Conservation (phyloP, 64 coral and sea anemone genomes). For the Exaiptasia diaphana region DNA sequence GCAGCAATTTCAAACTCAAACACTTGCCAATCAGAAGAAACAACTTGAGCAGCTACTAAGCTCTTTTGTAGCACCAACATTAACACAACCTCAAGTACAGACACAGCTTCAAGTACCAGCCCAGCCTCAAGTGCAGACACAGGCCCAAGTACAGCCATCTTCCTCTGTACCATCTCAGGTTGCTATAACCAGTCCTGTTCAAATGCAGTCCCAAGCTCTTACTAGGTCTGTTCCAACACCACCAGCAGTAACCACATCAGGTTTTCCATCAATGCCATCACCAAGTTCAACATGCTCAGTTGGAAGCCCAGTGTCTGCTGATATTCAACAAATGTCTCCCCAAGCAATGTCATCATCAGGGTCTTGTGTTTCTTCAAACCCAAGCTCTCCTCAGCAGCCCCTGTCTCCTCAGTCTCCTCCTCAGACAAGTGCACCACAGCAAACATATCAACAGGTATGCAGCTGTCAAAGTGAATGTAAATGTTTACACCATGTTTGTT, state of each 20-base stretch:
- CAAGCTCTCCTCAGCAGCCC: slow-evolving; percentile 62
- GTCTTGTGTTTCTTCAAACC: slow-evolving; percentile 53
- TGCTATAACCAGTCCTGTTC: too few relatives aligned
- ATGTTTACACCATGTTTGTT: not conserved
- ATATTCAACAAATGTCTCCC: slow-evolving; percentile 22
- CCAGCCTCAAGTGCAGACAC: too few relatives aligned
- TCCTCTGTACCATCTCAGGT: too few relatives aligned
- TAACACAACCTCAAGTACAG: not conserved
- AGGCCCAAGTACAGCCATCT: too few relatives aligned
- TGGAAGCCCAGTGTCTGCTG: not conserved
- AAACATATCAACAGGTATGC: not conserved
- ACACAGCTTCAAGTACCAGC: not conserved
- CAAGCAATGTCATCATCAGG: slow-evolving; percentile 45
- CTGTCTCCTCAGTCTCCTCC: slow-evolving; percentile 39
- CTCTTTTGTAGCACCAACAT: not conserved
- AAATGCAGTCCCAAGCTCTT: too few relatives aligned
- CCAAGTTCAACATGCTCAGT: not conserved
- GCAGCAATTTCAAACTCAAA: slow-evolving; percentile 41
- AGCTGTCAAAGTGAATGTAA: too few relatives aligned
- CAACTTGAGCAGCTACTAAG: slow-evolving; percentile 45
- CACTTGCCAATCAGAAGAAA: slow-evolving; percentile 49
- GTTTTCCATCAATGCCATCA: not conserved
- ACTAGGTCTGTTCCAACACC: too few relatives aligned
- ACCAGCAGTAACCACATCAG: too few relatives aligned
- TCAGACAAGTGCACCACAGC: slow-evolving; percentile 1